phyloP scores from a whole-genome alignment of 1,140 invertebrate species.

The Danaus plexippus region DNA sequence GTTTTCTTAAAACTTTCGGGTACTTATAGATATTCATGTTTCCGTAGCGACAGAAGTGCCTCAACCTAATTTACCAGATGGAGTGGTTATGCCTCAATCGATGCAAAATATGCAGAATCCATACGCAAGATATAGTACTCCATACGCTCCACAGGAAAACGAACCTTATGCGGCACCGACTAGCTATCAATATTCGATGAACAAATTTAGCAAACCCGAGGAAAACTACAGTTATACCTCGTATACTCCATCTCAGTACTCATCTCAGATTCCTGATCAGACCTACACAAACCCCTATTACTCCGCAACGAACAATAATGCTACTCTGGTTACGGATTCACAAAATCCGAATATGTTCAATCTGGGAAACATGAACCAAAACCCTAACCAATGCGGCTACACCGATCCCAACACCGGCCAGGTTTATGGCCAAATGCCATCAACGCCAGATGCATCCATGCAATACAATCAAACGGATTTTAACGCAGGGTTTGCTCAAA shows the following conservation, averaged over 20 bases:
- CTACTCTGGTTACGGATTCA: conserved; percentile 42
- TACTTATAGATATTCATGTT: conserved; percentile 19
- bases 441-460: conserved; percentile 15
- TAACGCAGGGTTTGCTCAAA: conserved; percentile 47
- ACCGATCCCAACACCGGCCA: conserved; percentile 28
- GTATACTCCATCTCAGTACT: conserved; percentile 49
- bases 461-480: conserved; percentile 35
- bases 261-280: conserved; percentile 38
- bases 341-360: conserved; percentile 30
- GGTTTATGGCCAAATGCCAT: conserved; percentile 11
- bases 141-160: conserved; percentile 34
- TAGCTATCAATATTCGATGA: conserved; percentile 34
- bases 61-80: conserved; percentile 47
- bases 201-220: conserved; percentile 47
- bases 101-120: conserved; percentile 34
- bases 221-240: conserved; percentile 43
- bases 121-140: conserved; percentile 36
- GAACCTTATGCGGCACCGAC: conserved; percentile 28
- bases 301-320: conserved; percentile 38
- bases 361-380: conserved; percentile 26
- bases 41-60: conserved; percentile 42
- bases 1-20: no score
- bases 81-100: conserved; percentile 38
- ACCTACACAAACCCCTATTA: conserved; percentile 51
- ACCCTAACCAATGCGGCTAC: conserved; percentile 23